Percentiles rank a stretch among this genome's conserved stretches.
Conservation (phyloP, 2,797 vertebrate species). For the Gobio occitaniae region DNA sequence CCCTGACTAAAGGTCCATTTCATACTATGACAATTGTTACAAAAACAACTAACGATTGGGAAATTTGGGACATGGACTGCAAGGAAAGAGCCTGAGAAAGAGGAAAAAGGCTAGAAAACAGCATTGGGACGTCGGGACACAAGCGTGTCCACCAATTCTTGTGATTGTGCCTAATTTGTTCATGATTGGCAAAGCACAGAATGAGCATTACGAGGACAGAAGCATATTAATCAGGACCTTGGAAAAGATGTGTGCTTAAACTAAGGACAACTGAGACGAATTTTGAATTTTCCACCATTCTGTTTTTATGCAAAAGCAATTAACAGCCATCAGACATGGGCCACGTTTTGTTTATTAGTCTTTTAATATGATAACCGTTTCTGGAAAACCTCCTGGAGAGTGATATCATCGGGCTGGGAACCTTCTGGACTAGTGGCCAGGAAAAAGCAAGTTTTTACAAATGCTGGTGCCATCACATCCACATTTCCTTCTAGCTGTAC, state of each 20-base stretch:
- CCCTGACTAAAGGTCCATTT: constrained; percentile 10
- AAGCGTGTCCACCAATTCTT: constrained; percentile 27
- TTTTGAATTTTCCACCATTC: constrained; percentile 54
- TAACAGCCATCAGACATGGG: constrained; percentile 83
- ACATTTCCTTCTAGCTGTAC: constrained; percentile 67
- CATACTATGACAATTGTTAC: neutral
- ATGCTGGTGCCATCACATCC: constrained; percentile 78
- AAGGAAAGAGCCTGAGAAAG: constrained; percentile 7
- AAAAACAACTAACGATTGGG: neutral
- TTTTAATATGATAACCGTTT: constrained; percentile 84
- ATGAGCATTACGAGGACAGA: constrained; percentile 4
- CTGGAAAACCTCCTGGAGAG: constrained; percentile 79
- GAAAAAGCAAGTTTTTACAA: constrained; percentile 74
- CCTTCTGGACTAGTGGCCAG: constrained; percentile 75
- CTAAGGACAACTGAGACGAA: constrained; percentile 28
- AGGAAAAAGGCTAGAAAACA: constrained; percentile 59
- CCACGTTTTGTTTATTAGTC: constrained; percentile 82
- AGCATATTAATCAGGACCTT: constrained; percentile 7
- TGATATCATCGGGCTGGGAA: constrained; percentile 72
- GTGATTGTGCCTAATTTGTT: constrained; percentile 28
- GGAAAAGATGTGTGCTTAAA: neutral
- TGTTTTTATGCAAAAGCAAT: constrained; percentile 70
- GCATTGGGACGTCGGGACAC: constrained; percentile 6
- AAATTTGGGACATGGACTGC: neutral
- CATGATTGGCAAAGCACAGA: constrained; percentile 25